Evolutionary conservation across 2,888 invertebrate genomes (phyloP).

Genomic region (Ariolimax columbianus): DNA sequence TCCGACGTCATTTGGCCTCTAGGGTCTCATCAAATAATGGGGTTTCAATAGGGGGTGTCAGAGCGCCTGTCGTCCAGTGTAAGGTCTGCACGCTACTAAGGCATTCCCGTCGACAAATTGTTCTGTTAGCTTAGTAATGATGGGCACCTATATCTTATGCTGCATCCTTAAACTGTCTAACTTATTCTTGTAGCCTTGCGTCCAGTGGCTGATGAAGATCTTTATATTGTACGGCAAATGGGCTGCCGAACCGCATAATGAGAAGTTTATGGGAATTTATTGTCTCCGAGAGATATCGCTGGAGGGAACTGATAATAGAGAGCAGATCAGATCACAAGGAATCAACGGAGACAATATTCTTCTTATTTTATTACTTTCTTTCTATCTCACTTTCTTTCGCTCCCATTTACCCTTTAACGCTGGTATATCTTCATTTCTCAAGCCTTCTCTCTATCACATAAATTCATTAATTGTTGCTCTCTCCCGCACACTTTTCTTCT

Average conservation of each 20-base stretch:
- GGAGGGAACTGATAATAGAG: background rate
- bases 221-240: background rate
- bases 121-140: background rate
- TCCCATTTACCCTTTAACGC: background rate
- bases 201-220: background rate
- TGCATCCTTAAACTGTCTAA: background rate
- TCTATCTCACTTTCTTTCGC: background rate
- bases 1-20: slow-evolving; percentile 3
- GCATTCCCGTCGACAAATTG: background rate
- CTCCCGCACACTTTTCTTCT: background rate
- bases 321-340: background rate
- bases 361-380: background rate
- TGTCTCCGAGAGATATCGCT: background rate
- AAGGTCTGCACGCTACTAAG: background rate
- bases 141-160: background rate
- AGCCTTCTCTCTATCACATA: background rate
- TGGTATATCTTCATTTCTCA: background rate
- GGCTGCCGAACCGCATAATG: background rate
- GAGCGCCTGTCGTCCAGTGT: background rate
- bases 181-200: background rate
- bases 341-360: background rate
- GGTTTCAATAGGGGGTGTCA: background rate
- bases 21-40: slow-evolving; percentile 1
- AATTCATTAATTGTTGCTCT: background rate
- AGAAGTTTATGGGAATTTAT: background rate